Evolutionary conservation across 1,140 invertebrate genomes (phyloP), one percentile per base, ranked within the genome.

Genomic region (Psix sp.): DNA sequence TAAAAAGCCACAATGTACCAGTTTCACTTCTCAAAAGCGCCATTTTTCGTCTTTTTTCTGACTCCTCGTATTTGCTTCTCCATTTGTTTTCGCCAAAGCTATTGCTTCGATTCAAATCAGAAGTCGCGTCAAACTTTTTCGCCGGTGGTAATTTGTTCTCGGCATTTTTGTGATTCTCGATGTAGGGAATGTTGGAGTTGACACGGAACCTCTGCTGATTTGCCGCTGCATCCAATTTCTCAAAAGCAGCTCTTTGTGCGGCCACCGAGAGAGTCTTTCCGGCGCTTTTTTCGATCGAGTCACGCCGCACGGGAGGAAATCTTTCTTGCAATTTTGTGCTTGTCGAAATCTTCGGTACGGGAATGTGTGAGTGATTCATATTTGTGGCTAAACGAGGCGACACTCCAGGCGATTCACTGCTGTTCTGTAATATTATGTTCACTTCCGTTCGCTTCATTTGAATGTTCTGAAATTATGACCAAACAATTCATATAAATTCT

Each of bases 1-100:
- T 33, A 10, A 10, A 11, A n/a, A n/a, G n/a, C n/a, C n/a, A n/a
- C n/a, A 33, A 33, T 7, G 5, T 35, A 92, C 92, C 89, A 89
- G 90, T 90, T 87, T 93, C 91, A 51, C 88, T 89, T 81, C 91
- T 90, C 62, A 91, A 88, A 24, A 92, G 83, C 65, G 91, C 78
- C 21, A 88, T 77, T 84, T 93, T 93, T 78, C 91, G 86, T 68
- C 88, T 90, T 56, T 89, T 88, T 78, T 93, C 92, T 1, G 90
- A 88, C 14, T 93, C 91, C 54, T 92, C 91, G 73, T 88, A 92
- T 82, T 91, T 91, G 21, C 76, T 84, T 83, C 90, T 91, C 91
- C 91, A 93, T 70, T 89, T 89, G 77, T 35, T 77, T 57, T 83
- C 78, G 0, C 54, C 13, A 18, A 82, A 80, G 40, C 82, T 83